Percentiles rank a stretch among this genome's conserved stretches.
Conservation (phyloP, 2,113 vertebrate species). For the Trochalopteron elliotii region DNA sequence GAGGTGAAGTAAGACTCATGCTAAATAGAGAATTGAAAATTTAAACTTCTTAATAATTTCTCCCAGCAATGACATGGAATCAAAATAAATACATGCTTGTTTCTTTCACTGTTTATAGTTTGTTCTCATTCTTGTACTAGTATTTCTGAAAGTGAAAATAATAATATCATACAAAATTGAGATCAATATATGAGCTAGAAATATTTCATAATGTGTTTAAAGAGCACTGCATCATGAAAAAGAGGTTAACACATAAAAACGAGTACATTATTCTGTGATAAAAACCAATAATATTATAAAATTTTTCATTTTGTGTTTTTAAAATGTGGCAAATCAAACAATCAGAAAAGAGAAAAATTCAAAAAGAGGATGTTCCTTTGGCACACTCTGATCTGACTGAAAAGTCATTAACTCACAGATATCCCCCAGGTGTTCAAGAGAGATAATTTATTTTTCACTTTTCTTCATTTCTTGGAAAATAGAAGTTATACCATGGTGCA, state of each 20-base stretch:
- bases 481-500: not conserved
- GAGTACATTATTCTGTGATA: not conserved
- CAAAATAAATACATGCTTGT: not conserved
- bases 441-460: not conserved
- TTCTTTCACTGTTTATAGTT: not conserved
- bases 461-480: not conserved
- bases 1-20: not conserved
- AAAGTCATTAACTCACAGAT: not conserved
- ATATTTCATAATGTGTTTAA: not conserved
- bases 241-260: not conserved
- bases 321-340: not conserved
- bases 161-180: not conserved
- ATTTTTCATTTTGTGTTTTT: not conserved
- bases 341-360: not conserved
- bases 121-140: not conserved
- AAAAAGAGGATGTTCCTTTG: not conserved
- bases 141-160: not conserved
- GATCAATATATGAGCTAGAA: not conserved
- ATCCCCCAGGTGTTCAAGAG: not conserved
- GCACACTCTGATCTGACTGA: not conserved
- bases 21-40: not conserved
- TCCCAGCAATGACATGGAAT: not conserved
- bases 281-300: not conserved
- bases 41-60: not conserved
- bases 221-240: not conserved